Percentiles rank a stretch among this genome's conserved stretches.
phyloP scores from a whole-genome alignment of 2,888 invertebrate genomes.

The Plemyria rubiginata region DNA sequence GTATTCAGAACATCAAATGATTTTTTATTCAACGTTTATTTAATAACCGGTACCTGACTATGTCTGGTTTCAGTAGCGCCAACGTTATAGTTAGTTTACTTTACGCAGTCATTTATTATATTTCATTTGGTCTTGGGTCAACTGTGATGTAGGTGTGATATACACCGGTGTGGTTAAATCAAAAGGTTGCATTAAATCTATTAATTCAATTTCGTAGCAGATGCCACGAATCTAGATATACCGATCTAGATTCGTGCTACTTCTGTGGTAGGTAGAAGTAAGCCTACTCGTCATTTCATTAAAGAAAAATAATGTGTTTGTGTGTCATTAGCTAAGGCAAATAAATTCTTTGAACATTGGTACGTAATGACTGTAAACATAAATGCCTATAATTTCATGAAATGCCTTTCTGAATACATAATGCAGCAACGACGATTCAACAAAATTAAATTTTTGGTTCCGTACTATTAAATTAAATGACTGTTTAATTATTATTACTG shows the following conservation, averaged over 20 bases:
- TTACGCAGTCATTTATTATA: conserved; percentile 4
- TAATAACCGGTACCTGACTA: conserved; percentile 30
- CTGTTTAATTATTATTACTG: no score
- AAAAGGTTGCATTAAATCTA: not conserved
- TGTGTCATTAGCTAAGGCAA: conserved; percentile 41
- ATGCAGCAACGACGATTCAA: conserved; percentile 10
- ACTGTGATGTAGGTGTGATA: no score
- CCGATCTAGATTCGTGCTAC: not conserved
- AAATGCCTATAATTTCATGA: conserved; percentile 54
- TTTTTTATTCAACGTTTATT: conserved; percentile 43
- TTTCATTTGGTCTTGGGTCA: not conserved
- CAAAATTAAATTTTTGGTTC: conserved; percentile 24
- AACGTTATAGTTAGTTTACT: not conserved
- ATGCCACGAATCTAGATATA: not conserved
- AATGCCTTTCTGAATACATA: conserved; percentile 56
- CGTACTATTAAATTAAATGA: conserved; percentile 3
- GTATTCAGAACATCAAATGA: conserved; percentile 50
- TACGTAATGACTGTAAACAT: conserved; percentile 43
- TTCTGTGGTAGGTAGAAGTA: not conserved
- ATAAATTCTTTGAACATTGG: conserved; percentile 59
- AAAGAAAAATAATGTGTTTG: conserved; percentile 41
- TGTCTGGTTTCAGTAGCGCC: conserved; percentile 8
- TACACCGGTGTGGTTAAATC: not conserved
- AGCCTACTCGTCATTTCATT: conserved; percentile 27
- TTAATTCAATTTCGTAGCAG: not conserved